phyloP scores from a whole-genome alignment of 2,797 vertebrate species.

The Sebastes matsubarae region DNA sequence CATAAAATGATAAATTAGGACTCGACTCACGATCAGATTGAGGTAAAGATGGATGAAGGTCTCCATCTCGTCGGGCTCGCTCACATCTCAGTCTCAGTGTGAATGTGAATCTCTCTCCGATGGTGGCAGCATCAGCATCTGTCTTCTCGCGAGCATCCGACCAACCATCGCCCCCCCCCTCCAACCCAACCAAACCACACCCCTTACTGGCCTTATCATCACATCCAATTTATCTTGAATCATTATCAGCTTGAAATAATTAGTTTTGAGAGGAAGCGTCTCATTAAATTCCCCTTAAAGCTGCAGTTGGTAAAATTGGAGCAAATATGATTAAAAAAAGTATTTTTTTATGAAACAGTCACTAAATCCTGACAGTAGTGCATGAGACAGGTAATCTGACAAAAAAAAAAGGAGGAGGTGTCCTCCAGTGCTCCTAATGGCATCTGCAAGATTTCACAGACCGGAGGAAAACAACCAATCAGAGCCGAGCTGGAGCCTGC shows the following conservation, averaged over 20 bases:
- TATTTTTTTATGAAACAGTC: no score
- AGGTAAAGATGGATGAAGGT: conserved; percentile 69
- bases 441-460: no score
- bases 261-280: not conserved
- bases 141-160: conserved; percentile 71
- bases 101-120: conserved; percentile 44
- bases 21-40: conserved; percentile 69
- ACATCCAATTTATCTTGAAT: conserved; percentile 16
- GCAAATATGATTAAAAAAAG: no score
- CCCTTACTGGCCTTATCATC: conserved; percentile 42
- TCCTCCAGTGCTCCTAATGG: no score
- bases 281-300: not conserved
- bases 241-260: conserved; percentile 15
- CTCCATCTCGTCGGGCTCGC: conserved; percentile 67
- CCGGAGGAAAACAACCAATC: no score
- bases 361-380: no score
- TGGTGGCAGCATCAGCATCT: conserved; percentile 49
- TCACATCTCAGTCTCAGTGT: conserved; percentile 61
- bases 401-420: no score
- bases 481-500: no score
- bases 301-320: no score
- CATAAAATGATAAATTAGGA: not conserved
- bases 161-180: not conserved
- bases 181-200: conserved; percentile 56
- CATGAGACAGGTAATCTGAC: no score